Base-by-base conservation (phyloP, 2,113 vertebrate genomes). In the Nannobrachium achirus region DNA sequence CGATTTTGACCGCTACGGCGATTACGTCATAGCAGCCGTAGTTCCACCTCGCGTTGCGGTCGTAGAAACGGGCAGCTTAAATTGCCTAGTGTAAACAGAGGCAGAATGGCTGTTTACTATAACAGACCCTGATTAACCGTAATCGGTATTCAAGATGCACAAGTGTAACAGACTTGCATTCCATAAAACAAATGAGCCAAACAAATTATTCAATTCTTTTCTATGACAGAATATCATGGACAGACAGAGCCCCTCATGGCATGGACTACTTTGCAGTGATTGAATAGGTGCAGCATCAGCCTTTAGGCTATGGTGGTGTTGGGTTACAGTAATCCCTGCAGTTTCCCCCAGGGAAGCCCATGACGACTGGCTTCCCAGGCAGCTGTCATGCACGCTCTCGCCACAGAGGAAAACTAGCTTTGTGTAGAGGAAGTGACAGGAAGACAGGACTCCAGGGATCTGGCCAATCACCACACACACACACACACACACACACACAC, bases 401-500 rank as follows among this genome's bases (percentile, higher is more conserved):
- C 62, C 75, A 6, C 11, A 7, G 49, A 66, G 39, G 58, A 63
- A 63, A 76, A 69, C 55, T 65, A 20, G 80, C 73, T 59, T 73
- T 59, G 76, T 58, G 79, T 59, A 82, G 81, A 67, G 85, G 78
- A 73, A 63, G 71, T 56, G 63, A 73, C 79, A 73, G 72, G 78
- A 73, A 86, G 87, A 85, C 84, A 80, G 76, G 72, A 6, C 78
- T 66, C 74, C 69, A 1, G 74, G 78, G 80, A 84, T 33, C 81
- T 66, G 71, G 79, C 86, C 88, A 90, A 90, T 93, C 91, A 93
- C 88, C 84, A 79, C 73, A 79, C n/a, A n/a, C n/a, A n/a, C n/a
- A n/a, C n/a, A n/a, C n/a, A n/a, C n/a, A n/a, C n/a, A n/a, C n/a
- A n/a, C n/a, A n/a, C n/a, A n/a, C n/a, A n/a, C n/a, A n/a, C n/a